phyloP scores from a whole-genome alignment of 2,113 vertebrate species.

The Xenus cinereus region DNA sequence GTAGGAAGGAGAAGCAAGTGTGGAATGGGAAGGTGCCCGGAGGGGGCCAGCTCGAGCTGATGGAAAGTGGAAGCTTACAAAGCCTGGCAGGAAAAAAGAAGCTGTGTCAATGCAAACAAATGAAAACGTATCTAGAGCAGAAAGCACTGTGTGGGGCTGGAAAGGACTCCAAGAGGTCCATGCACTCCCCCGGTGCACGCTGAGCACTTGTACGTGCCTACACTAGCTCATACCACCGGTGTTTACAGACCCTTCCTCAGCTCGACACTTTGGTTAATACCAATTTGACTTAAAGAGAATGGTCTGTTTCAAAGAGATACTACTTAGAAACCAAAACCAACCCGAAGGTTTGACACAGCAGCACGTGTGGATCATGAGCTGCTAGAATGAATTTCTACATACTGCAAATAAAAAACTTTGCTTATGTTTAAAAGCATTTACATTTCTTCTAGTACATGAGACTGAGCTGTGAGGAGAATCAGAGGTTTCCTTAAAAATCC shows the following conservation, averaged over 20 bases:
- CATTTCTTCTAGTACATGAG: background rate
- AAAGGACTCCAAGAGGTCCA: background rate
- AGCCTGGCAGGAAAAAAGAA: background rate
- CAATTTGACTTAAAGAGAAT: background rate
- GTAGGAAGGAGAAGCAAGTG: background rate
- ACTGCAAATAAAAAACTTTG: background rate
- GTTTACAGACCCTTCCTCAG: background rate
- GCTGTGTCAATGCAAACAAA: background rate
- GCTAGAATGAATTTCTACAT: background rate
- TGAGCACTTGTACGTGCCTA: background rate
- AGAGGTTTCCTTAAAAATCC: background rate
- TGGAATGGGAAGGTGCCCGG: background rate
- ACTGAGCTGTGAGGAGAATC: background rate
- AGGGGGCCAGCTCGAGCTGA: background rate
- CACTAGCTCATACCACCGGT: background rate
- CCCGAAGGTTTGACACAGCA: fast-evolving
- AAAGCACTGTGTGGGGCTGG: background rate
- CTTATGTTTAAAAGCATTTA: background rate
- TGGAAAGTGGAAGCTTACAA: background rate
- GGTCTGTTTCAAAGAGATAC: background rate
- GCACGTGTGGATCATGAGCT: fast-evolving
- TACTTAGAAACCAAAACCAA: background rate
- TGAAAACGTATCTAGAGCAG: background rate
- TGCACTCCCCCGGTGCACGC: fast-evolving
- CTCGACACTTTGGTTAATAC: too few relatives aligned